Percentiles rank a stretch among this genome's conserved stretches.
Conservation (phyloP, 2,888 invertebrate genomes). For the Apodemia mormo region DNA sequence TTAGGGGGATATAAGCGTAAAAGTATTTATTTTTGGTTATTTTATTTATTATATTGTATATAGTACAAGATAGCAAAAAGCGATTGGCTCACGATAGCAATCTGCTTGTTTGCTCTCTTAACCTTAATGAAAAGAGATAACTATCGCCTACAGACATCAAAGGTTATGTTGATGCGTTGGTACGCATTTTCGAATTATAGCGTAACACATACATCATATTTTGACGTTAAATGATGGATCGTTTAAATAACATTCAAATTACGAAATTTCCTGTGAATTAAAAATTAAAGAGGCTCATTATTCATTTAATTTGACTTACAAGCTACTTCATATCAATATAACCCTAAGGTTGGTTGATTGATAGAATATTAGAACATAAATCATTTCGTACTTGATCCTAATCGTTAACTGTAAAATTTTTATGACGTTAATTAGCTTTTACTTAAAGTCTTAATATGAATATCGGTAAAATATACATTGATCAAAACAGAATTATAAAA, state of each 20-base stretch:
- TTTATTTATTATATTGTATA: too few relatives aligned
- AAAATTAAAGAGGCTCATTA: constrained; percentile 7
- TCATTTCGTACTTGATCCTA: neutral
- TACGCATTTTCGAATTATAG: neutral
- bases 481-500: too few relatives aligned
- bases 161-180: neutral
- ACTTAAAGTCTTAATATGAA: too few relatives aligned
- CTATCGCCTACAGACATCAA: neutral
- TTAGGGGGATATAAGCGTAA: too few relatives aligned
- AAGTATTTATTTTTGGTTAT: too few relatives aligned
- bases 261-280: constrained; percentile 6
- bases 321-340: constrained; percentile 7
- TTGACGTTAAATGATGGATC: constrained; percentile 7
- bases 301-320: constrained; percentile 8
- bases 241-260: neutral
- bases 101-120: too few relatives aligned
- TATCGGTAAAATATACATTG: too few relatives aligned
- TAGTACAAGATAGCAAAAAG: too few relatives aligned
- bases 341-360: neutral
- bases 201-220: neutral
- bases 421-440: too few relatives aligned
- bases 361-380: constrained; percentile 5
- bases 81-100: too few relatives aligned
- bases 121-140: neutral
- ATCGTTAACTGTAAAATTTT: too few relatives aligned